Percentiles rank a stretch among this genome's conserved stretches.
Conservation (phyloP, 2,113 vertebrate genomes). For the Eubucco bourcierii region DNA sequence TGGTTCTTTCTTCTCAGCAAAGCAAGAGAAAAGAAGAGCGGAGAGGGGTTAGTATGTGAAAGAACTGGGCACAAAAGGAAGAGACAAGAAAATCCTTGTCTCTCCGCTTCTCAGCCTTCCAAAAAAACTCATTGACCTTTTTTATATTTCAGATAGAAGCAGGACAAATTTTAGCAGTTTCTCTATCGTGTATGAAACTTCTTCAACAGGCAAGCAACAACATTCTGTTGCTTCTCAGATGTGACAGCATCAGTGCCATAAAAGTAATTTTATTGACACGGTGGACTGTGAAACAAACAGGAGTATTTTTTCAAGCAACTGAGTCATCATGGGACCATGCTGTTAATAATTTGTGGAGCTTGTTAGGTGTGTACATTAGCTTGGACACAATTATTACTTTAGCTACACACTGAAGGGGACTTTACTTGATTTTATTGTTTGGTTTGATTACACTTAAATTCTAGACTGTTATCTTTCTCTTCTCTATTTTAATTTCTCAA, state of each 20-base stretch:
- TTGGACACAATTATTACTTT: background rate
- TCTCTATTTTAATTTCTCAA: background rate
- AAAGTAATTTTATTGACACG: background rate
- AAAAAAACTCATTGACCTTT: fast-evolving
- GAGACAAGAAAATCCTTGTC: fast-evolving
- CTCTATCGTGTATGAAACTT: background rate
- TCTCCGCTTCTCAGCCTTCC: background rate
- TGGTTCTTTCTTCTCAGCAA: background rate
- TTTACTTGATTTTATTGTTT: background rate
- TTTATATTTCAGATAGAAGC: background rate
- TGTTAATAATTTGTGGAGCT: background rate
- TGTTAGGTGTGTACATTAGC: background rate
- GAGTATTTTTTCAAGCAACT: background rate
- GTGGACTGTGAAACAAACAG: background rate
- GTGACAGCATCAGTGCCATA: background rate
- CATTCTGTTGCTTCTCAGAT: background rate
- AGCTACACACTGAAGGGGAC: background rate
- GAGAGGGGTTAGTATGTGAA: background rate
- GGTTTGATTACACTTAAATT: background rate
- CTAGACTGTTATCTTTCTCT: background rate
- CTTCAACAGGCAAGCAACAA: background rate
- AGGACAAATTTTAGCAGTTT: background rate
- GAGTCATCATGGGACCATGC: background rate
- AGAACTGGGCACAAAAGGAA: background rate
- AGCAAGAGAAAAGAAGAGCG: background rate